Conservation (phyloP, 2,797 vertebrate species). For the Momotus momota region DNA sequence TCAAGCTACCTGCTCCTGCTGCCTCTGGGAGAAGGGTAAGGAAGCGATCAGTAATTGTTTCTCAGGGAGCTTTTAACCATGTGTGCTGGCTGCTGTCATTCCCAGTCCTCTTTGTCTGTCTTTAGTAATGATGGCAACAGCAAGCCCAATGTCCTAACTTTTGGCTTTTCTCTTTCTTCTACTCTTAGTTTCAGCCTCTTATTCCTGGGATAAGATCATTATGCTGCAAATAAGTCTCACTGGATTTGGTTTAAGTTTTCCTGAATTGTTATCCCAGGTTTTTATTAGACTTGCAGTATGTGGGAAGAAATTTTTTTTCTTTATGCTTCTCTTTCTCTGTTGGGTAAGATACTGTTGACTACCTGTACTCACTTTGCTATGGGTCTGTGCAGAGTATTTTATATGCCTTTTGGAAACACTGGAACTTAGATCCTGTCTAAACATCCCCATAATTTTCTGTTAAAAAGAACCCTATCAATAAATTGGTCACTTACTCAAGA, state of each 20-base stretch:
- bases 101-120: not conserved
- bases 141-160: not conserved
- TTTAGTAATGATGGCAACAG: not conserved
- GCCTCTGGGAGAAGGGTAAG: not conserved
- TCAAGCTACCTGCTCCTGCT: not conserved
- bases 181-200: not conserved
- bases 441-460: not conserved
- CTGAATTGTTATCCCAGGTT: not conserved
- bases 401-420: not conserved
- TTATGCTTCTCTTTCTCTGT: not conserved
- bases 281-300: not conserved
- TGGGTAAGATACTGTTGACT: not conserved
- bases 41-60: not conserved
- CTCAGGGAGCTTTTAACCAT: not conserved
- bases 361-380: not conserved
- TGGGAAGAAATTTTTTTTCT: not conserved
- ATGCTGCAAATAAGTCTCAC: accelerated
- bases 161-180: not conserved
- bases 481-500: not conserved
- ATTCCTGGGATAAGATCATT: not conserved
- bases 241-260: not conserved
- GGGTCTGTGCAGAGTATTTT: not conserved
- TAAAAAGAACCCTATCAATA: not conserved
- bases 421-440: not conserved
- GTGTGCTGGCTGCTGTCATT: not conserved